Percentiles rank a stretch among this genome's conserved stretches.
Conservation (phyloP, 2,113 vertebrate genomes). For the Leptobrachium leishanense region DNA sequence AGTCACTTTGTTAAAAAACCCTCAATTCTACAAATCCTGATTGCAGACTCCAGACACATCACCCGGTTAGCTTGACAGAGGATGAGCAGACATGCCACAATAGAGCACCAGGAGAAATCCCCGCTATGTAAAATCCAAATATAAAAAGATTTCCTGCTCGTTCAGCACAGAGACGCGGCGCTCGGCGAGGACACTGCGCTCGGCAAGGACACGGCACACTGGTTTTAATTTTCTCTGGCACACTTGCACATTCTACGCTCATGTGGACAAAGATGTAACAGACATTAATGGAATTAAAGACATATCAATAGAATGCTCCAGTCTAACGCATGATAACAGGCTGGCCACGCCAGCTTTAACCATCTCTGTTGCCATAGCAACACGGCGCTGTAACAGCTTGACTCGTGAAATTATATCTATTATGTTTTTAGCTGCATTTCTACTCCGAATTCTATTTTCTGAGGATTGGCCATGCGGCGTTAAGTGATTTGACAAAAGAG, state of each 20-base stretch:
- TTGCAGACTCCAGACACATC: too few species aligned
- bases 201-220: too few species aligned
- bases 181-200: too few species aligned
- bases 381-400: constrained; percentile 33
- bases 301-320: not conserved
- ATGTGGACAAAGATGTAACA: not conserved
- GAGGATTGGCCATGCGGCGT: not conserved
- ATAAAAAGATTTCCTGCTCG: too few species aligned
- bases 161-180: too few species aligned
- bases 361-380: constrained; percentile 59
- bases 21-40: too few species aligned
- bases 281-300: constrained; percentile 23
- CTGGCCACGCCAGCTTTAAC: constrained; percentile 45
- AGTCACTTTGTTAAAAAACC: too few species aligned
- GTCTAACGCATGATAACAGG: constrained; percentile 57
- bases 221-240: not conserved
- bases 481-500: not conserved
- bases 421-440: not conserved
- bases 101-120: too few species aligned
- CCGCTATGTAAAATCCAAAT: too few species aligned
- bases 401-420: constrained; percentile 31
- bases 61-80: too few species aligned
- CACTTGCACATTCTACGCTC: not conserved
- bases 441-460: constrained; percentile 6
- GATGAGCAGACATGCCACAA: too few species aligned